Evolutionary conservation across 2,888 invertebrate genomes (phyloP), one percentile per base, ranked within the genome.

Genomic region (Troides oblongomaculatus): DNA sequence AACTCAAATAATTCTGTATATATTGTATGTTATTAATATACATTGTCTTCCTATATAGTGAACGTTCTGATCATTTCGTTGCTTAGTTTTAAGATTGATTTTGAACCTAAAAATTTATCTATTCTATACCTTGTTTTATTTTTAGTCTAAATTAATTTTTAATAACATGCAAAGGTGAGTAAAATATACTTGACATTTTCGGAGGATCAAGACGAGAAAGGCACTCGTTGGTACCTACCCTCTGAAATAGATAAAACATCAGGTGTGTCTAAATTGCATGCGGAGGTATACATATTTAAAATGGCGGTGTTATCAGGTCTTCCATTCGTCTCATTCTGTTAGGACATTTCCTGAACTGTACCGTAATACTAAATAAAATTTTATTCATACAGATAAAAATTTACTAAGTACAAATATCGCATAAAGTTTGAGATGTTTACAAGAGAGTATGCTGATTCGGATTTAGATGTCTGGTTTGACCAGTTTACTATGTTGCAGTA

Each of bases 211-310:
- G 66, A 74, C 66, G 64, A 77, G 74, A 74, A 77, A 77, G 73
- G 70, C 76, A n/a, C 39, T 25, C 57, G 56, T 68, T 64, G 23
- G 21, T 70, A 23, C 62, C 58, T 53, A 69, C 65, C 69, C 73
- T 79, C 74, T 74, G 10, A 83, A 84, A 84, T 84, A 81, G 79
- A 83, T 81, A 78, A 82, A 82, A 84, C 84, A 85, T 82, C 88
- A 88, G 89, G 86, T 89, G 89, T 84, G 79, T 78, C 79, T 80
- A 87, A 89, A 88, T 86, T 85, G 86, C 83, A 84, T 78, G 81
- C 77, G 83, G 78, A 79, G 74, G 77, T 78, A 86, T 90, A 84
- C 90, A 89, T 92, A 89, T 92, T 91, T 89, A 88, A 91, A 87
- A 85, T 82, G 83, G 82, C 75, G 77, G 84, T 77, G 84, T 84